Evolutionary conservation across 2,797 vertebrate species (phyloP).

Genomic region (Esox masquinongy): DNA sequence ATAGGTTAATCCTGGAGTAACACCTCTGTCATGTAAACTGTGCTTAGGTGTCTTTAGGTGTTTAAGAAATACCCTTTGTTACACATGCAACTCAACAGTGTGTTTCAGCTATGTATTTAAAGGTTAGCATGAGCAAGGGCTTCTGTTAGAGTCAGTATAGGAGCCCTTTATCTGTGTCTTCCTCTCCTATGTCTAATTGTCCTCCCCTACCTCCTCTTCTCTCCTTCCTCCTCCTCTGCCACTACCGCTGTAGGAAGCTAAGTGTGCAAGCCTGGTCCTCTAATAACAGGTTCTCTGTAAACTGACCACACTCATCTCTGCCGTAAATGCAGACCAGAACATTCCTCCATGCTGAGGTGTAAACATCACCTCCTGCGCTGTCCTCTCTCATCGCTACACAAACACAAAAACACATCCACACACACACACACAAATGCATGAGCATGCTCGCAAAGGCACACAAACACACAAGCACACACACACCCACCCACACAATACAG

Average conservation of each 20-base stretch:
- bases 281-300: slow-evolving; percentile 73
- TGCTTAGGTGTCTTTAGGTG: neutral
- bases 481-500: neutral
- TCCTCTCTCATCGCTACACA: slow-evolving; percentile 31
- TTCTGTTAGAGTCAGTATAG: no score
- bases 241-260: slow-evolving; percentile 27
- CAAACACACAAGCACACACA: neutral
- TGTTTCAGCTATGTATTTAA: neutral
- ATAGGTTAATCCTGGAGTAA: neutral
- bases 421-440: neutral
- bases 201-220: no score
- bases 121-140: neutral
- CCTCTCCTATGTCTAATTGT: neutral
- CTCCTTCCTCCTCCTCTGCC: neutral
- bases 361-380: neutral
- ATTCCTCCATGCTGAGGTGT: slow-evolving; percentile 51
- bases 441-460: neutral
- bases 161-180: no score
- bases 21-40: neutral
- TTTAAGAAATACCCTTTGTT: neutral
- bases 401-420: slow-evolving; percentile 70
- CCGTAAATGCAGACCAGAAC: slow-evolving; percentile 70
- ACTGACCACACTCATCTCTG: slow-evolving; percentile 69
- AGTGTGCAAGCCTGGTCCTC: slow-evolving; percentile 46
- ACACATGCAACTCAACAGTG: neutral